Percentiles rank a stretch among this genome's conserved stretches.
These are phyloP conservation scores for Syrrhaptes paradoxus DNA, from an alignment of 2,113 vertebrate species.

Conservation along the genomic window DNA sequence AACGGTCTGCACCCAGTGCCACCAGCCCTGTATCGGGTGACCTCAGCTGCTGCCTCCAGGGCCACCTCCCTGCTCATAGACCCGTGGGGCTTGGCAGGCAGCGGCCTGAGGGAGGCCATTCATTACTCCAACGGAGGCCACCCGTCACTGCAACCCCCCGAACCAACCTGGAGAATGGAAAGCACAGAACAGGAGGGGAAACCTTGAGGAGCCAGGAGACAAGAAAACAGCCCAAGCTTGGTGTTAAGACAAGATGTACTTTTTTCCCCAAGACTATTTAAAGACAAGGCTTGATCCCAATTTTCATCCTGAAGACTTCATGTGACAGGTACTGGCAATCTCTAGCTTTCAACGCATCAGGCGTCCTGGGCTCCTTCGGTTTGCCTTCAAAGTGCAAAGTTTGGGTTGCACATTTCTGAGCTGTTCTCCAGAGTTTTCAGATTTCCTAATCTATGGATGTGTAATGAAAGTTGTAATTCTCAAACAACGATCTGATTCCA, in stretches of 20 bases:
- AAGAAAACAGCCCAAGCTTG: fast-evolving
- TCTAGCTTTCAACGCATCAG: neutral
- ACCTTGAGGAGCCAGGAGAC: neutral
- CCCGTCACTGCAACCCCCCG: no score
- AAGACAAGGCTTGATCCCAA: neutral
- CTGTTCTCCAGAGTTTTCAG: neutral
- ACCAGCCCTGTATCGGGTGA: fast-evolving
- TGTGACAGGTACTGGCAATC: neutral
- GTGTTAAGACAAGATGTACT: fast-evolving
- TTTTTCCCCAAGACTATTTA: neutral
- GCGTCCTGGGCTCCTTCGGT: neutral
- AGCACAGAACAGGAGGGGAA: neutral
- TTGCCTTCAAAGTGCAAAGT: neutral
- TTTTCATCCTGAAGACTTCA: neutral
- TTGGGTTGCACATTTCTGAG: neutral
- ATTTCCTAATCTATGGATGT: neutral
- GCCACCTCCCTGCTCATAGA: fast-evolving
- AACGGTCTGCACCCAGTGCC: fast-evolving
- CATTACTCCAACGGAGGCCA: neutral
- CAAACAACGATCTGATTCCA: neutral
- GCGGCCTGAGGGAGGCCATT: fast-evolving
- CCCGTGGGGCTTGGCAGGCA: fast-evolving
- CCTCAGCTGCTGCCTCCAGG: neutral
- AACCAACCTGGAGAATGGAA: neutral
- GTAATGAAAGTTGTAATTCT: neutral